Percentiles rank a stretch among this genome's conserved stretches.
Evolutionary conservation across 2,888 invertebrate species (phyloP).

Genomic region (Drosophila algonquin): DNA sequence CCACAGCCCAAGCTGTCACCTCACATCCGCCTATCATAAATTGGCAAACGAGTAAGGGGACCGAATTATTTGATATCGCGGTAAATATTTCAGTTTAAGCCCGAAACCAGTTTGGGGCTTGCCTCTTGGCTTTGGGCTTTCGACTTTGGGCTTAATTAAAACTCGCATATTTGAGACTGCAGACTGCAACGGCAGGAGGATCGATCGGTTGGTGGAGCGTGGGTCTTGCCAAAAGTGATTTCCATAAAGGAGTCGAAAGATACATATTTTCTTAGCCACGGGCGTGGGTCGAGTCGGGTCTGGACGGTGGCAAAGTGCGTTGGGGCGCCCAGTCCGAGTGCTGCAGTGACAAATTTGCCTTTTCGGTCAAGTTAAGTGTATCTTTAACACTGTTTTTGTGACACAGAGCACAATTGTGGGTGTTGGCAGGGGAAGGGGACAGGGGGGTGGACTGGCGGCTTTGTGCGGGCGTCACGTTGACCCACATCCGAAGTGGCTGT

Average conservation of each 20-base stretch:
- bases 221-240: conserved; percentile 49
- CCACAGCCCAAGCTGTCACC: conserved; percentile 58
- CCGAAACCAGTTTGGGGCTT: conserved; percentile 44
- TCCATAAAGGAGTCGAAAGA: conserved; percentile 44
- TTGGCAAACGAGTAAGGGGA: conserved; percentile 33
- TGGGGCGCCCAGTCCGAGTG: conserved; percentile 41
- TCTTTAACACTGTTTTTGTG: conserved; percentile 24
- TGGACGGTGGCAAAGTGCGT: conserved; percentile 58
- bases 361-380: conserved; percentile 44
- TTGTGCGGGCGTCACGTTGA: conserved; percentile 73
- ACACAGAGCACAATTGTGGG: conserved; percentile 25
- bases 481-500: conserved; percentile 62
- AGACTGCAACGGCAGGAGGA: neutral
- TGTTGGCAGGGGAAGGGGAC: conserved; percentile 17
- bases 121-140: conserved; percentile 16
- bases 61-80: conserved; percentile 35
- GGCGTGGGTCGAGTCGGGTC: conserved; percentile 26
- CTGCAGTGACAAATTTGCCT: conserved; percentile 63
- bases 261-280: conserved; percentile 23
- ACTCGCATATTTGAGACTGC: conserved; percentile 29
- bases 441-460: neutral
- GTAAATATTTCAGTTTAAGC: conserved; percentile 49
- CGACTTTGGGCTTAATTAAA: conserved; percentile 58
- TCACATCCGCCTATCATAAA: conserved; percentile 74
- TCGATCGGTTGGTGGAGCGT: conserved; percentile 9